These are phyloP conservation scores for Macrotis lagotis DNA, from an alignment of 2,113 vertebrate species.

Conservation along the genomic window DNA sequence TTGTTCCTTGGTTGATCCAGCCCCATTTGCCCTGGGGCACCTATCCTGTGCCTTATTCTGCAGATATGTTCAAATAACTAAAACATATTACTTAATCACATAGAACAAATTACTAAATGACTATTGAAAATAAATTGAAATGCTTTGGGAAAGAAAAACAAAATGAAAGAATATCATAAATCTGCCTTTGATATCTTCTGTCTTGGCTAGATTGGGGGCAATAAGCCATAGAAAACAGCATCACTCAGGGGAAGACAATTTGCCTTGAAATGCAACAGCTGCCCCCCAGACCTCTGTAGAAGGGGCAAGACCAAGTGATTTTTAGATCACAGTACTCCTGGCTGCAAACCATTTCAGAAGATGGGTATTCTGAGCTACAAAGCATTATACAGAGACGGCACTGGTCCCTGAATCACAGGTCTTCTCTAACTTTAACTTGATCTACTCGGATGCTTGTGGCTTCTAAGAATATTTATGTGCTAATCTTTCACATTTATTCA, in stretches of 20 bases:
- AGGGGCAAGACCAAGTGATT: neutral
- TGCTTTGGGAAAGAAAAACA: neutral
- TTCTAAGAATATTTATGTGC: too few species aligned
- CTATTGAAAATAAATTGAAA: neutral
- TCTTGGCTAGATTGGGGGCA: neutral
- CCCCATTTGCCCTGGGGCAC: neutral
- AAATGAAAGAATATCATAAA: neutral
- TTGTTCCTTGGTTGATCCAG: neutral
- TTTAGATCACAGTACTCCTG: neutral
- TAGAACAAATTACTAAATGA: too few species aligned
- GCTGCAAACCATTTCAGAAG: neutral
- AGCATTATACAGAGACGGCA: too few species aligned
- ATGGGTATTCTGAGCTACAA: too few species aligned
- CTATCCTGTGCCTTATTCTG: neutral
- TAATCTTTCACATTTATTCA: too few species aligned
- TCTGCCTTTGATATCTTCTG: neutral
- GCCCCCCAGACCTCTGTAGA: too few species aligned
- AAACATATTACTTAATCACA: neutral
- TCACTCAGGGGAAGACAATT: neutral
- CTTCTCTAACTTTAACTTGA: too few species aligned
- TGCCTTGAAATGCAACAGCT: neutral
- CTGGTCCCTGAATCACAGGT: too few species aligned
- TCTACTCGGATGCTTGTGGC: too few species aligned
- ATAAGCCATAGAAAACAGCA: neutral
- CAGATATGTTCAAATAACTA: neutral